Conservation (phyloP, 2,888 invertebrate genomes). For the Diogma glabrata region DNA sequence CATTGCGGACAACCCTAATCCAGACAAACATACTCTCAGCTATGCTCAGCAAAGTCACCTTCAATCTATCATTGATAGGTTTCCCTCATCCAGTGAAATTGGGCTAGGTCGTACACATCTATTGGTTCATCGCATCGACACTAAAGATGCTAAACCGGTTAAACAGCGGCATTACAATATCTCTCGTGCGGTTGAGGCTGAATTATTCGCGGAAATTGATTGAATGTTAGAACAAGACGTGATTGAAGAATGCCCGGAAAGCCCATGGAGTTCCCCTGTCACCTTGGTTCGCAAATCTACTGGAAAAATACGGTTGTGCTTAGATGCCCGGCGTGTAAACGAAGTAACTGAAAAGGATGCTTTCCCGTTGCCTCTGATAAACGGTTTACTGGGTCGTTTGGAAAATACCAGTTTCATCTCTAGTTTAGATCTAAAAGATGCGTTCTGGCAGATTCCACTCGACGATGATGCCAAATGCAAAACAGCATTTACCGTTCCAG, state of each 20-base stretch:
- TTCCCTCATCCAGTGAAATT: no score
- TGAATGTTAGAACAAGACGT: slow-evolving; percentile 24
- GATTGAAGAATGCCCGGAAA: slow-evolving; percentile 23
- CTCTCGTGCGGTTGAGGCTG: slow-evolving; percentile 17
- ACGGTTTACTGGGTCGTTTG: slow-evolving; percentile 9
- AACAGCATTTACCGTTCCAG: slow-evolving; percentile 20
- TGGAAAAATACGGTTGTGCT: not conserved
- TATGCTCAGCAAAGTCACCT: no score
- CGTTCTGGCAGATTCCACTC: slow-evolving; percentile 17
- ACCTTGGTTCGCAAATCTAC: slow-evolving; percentile 19
- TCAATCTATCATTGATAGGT: no score
- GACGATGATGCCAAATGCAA: slow-evolving; percentile 14
- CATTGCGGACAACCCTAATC: no score
- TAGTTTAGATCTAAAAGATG: slow-evolving; percentile 21
- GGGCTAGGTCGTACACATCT: no score
- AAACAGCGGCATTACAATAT: slow-evolving; percentile 19
- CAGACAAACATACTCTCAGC: no score
- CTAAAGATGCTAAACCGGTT: slow-evolving; percentile 15
- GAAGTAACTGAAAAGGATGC: slow-evolving; percentile 8
- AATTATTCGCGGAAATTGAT: slow-evolving; percentile 23
- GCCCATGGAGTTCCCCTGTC: slow-evolving; percentile 25
- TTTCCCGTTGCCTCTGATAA: slow-evolving; percentile 10
- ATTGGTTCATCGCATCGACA: slow-evolving; percentile 16
- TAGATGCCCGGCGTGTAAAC: slow-evolving; percentile 8
- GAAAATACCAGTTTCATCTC: slow-evolving; percentile 21